Base-by-base conservation (phyloP, 1,140 invertebrate genomes). In the Rhynchophorus ferrugineus region DNA sequence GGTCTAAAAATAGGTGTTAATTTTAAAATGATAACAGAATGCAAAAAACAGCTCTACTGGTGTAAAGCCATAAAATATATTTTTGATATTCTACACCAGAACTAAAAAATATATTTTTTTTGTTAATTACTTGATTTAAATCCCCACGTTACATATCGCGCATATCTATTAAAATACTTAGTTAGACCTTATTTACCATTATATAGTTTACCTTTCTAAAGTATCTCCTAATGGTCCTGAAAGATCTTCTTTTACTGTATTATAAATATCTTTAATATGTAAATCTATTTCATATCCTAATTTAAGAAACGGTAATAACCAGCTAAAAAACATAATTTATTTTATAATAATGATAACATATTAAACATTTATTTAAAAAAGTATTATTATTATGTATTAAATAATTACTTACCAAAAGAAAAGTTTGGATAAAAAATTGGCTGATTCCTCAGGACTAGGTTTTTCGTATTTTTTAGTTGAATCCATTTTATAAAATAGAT, bases 261-360 rank as follows among this genome's bases (percentile, higher is more conserved):
- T 75, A 60, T 79, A 84, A 13, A 89, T 72, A 69, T 88, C 84
- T 29, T 75, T 69, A 41, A 80, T 68, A 64, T 82, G 80, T n/a
- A 87, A 70, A 60, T 87, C 50, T 33, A 54, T 54, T 3, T 50
- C 17, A 41, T 60, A 60, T n/a, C 83, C 83, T 9, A 77, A 67
- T 75, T 76, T 80, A 64, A 85, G 84, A 6, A 78, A 76, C 35
- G 78, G 78, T 58, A 84, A 68, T 51, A 79, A 74, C 79, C 81
- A 85, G 53, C 81, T 76, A 35, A 42, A 57, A 59, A 45, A 7
- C 13, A 17, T 14, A 16, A 5, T 44, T 22, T 2, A 11, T 22
- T 34, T 5, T 34, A n/a, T 41, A 9, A 29, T 29, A 41, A 49
- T 37, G 2, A 7, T 9, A 24, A 13, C 6, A 42, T 16, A 9